Evolutionary conservation across 2,797 vertebrate genomes (phyloP).

Genomic region (Morus bassanus): DNA sequence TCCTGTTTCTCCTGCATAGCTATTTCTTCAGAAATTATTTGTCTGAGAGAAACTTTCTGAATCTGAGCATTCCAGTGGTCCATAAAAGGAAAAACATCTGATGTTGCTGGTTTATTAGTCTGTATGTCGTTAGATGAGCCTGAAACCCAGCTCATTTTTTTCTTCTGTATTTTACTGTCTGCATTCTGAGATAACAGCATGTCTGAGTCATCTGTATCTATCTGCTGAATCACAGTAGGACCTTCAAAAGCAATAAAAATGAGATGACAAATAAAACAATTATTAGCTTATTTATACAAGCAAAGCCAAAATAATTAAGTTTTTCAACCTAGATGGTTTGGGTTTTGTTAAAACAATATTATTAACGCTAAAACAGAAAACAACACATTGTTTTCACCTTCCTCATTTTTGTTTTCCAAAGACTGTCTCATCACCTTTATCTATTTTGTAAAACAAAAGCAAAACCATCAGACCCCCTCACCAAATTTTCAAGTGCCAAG

Average conservation of each 20-base stretch:
- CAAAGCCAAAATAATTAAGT: background rate
- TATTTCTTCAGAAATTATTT: slow-evolving; percentile 95
- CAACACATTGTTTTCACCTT: background rate
- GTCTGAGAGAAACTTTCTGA: slow-evolving; percentile 87
- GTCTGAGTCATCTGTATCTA: slow-evolving; percentile 59
- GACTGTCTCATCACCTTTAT: background rate
- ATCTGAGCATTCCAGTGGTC: slow-evolving; percentile 89
- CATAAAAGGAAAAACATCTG: slow-evolving; percentile 79
- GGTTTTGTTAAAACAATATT: background rate
- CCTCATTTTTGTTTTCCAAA: background rate
- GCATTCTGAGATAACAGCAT: slow-evolving; percentile 58
- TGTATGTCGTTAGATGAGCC: background rate
- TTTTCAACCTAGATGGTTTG: background rate
- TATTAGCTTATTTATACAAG: background rate
- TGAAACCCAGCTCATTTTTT: background rate
- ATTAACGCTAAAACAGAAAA: background rate
- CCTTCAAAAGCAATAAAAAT: slow-evolving; percentile 66
- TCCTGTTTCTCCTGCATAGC: slow-evolving; percentile 85
- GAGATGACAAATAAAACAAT: slow-evolving; percentile 7
- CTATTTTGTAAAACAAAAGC: background rate
- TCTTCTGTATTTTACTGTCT: slow-evolving; percentile 63
- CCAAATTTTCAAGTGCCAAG: background rate
- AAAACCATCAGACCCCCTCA: background rate
- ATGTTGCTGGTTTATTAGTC: background rate
- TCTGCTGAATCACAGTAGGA: slow-evolving; percentile 51